These are phyloP conservation scores for Labeo rohita DNA, from an alignment of 2,113 vertebrate genomes.

Conservation along the genomic window DNA sequence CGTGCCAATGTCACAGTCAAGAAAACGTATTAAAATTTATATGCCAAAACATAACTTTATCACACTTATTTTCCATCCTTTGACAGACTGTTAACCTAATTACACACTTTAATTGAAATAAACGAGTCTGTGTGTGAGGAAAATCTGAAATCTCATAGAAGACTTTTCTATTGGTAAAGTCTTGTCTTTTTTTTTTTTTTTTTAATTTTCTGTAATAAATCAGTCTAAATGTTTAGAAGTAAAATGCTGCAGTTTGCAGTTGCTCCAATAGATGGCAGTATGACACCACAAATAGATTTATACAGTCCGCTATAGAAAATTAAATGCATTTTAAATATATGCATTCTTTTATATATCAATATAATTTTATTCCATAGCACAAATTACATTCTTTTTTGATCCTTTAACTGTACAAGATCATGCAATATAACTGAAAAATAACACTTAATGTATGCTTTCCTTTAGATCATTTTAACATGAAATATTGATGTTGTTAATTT, in stretches of 20 bases:
- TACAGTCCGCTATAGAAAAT: neutral
- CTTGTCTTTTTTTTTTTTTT: neutral
- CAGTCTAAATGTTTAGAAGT: neutral
- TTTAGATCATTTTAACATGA: neutral
- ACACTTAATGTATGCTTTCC: neutral
- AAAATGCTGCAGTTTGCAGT: slow-evolving; percentile 57
- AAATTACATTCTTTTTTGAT: too few species aligned
- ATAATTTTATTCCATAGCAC: neutral
- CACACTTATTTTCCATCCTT: slow-evolving; percentile 12
- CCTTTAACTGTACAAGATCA: too few species aligned
- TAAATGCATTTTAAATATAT: neutral
- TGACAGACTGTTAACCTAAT: neutral
- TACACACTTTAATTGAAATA: slow-evolving; percentile 23
- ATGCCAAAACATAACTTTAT: slow-evolving; percentile 25
- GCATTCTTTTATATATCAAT: neutral
- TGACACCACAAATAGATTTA: slow-evolving; percentile 69
- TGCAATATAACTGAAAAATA: too few species aligned
- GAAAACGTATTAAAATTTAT: neutral
- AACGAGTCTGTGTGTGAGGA: neutral
- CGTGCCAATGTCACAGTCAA: neutral
- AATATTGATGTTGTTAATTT: neutral
- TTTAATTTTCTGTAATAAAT: neutral
- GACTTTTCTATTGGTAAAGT: neutral
- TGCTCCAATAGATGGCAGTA: slow-evolving; percentile 74
- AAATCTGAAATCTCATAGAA: neutral